Conservation (phyloP, 2,888 invertebrate species). For the Stenchaetothrips biformis region DNA sequence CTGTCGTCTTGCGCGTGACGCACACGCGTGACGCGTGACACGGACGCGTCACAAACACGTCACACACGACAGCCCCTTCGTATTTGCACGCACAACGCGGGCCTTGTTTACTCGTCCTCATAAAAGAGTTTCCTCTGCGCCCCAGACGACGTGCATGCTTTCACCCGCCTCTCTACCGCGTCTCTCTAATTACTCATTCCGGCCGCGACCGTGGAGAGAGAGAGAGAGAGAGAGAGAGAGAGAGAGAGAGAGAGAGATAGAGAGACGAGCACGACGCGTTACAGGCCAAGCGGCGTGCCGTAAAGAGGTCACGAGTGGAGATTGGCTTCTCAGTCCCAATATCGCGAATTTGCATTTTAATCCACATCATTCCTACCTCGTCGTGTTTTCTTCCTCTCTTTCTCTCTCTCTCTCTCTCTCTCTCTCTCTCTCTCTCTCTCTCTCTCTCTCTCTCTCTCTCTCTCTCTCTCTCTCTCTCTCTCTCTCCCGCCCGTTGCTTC, state of each 20-base stretch:
- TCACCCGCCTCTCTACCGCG: too few species aligned
- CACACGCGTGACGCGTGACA: too few species aligned
- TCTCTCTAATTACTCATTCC: background rate
- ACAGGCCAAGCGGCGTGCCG: background rate
- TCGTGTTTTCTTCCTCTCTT: background rate
- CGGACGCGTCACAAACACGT: too few species aligned
- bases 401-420: background rate
- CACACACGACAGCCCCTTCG: too few species aligned
- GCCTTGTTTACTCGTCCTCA: too few species aligned
- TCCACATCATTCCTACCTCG: background rate
- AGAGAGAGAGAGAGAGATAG: background rate
- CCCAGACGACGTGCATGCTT: too few species aligned
- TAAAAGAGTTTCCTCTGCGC: too few species aligned
- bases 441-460: background rate
- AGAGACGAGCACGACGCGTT: background rate
- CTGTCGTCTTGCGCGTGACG: too few species aligned
- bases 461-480: background rate
- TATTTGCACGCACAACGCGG: too few species aligned
- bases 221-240: too few species aligned
- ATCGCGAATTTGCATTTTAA: slow-evolving; percentile 9
- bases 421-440: background rate
- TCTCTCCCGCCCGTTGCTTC: background rate
- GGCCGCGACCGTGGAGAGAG: background rate
- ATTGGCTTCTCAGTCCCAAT: slow-evolving; percentile 1
- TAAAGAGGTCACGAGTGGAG: slow-evolving; percentile 5